These are phyloP conservation scores for Petroica traversi DNA, from an alignment of 2,113 vertebrate genomes.

Conservation along the genomic window DNA sequence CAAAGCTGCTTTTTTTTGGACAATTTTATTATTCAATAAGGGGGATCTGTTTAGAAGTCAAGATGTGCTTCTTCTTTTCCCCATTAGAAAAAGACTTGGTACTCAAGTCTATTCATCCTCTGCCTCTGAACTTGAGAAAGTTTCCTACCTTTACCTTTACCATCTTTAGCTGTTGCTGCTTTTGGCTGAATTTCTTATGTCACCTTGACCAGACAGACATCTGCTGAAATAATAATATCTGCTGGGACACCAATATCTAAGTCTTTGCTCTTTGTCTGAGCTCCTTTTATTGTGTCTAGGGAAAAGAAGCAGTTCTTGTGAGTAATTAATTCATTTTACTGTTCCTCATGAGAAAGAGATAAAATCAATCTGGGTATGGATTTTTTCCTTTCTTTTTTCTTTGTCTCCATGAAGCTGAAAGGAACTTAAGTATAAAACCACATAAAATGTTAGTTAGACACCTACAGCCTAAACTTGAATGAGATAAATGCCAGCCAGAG, in stretches of 20 bases:
- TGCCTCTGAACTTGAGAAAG: not conserved
- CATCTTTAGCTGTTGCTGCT: not conserved
- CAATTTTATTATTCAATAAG: not conserved
- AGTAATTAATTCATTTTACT: not conserved
- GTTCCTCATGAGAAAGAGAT: not conserved
- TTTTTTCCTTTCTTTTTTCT: not conserved
- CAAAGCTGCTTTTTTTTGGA: not conserved
- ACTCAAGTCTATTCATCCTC: not conserved
- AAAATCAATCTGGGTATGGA: slow-evolving; percentile 16
- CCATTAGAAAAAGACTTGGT: not conserved
- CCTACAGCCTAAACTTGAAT: not conserved
- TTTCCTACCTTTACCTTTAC: not conserved
- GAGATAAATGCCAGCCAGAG: not conserved
- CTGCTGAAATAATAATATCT: not conserved
- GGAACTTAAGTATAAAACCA: not conserved
- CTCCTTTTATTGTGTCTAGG: not conserved
- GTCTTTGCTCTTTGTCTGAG: not conserved
- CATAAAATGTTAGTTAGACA: not conserved
- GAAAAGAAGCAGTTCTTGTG: not conserved
- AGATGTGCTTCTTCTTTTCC: not conserved
- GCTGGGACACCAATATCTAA: not conserved
- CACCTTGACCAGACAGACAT: not conserved
- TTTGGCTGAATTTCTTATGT: not conserved
- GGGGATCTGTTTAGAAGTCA: not conserved
- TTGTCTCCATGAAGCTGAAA: not conserved